Percentiles rank a stretch among this genome's conserved stretches.
These are phyloP conservation scores for Oncorhynchus gorbuscha DNA, from an alignment of 2,113 vertebrate species.

Conservation along the genomic window DNA sequence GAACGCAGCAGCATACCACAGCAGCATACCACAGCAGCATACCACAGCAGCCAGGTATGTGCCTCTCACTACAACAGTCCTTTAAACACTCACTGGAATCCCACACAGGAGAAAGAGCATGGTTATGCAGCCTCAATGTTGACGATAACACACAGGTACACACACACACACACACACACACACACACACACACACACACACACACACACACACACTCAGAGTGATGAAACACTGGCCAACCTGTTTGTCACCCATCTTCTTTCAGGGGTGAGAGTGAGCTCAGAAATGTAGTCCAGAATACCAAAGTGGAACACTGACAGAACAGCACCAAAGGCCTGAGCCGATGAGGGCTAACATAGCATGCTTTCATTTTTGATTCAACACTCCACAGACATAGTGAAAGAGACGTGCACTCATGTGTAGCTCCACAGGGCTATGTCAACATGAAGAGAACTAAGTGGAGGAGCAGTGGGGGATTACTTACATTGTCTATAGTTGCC, in stretches of 20 bases:
- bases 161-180: neutral
- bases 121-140: neutral
- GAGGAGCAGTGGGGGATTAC: neutral
- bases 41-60: slow-evolving; percentile 6
- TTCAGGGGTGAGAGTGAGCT: slow-evolving; percentile 38
- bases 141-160: neutral
- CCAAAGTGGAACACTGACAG: neutral
- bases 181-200: neutral
- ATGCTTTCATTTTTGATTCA: neutral
- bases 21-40: slow-evolving; percentile 2
- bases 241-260: neutral
- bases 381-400: neutral
- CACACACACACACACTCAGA: neutral
- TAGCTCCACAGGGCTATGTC: neutral
- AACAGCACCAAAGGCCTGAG: slow-evolving; percentile 6
- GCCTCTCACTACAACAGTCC: neutral
- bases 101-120: slow-evolving; percentile 2
- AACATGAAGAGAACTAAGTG: neutral
- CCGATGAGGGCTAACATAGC: neutral
- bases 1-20: slow-evolving; percentile 13
- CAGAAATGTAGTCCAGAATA: slow-evolving; percentile 31
- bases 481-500: slow-evolving; percentile 52
- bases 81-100: slow-evolving; percentile 3
- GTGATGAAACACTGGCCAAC: neutral
- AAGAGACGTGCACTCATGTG: neutral